Base-by-base conservation (phyloP, 1,140 invertebrate genomes). In the Xylocopa sonorina region DNA sequence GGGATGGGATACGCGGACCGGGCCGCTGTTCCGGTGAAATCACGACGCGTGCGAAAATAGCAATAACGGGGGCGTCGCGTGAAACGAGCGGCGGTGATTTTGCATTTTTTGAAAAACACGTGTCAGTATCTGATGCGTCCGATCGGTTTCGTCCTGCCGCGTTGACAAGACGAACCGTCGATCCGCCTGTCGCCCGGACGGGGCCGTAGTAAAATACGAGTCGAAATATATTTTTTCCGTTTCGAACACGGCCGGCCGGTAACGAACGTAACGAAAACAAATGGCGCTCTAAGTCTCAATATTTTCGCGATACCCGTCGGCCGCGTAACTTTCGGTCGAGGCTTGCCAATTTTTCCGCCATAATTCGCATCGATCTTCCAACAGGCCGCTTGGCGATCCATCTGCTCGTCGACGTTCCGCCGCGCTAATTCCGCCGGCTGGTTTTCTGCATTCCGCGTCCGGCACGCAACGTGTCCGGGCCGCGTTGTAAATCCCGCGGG, bases 211-310 rank as follows among this genome's bases (percentile, higher is more conserved):
- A 51, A 67, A 51, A 67, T 51, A 51, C 64, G 46, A 14, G 64
- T 32, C 0, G 21, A 67, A 34, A n/a, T n/a, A n/a, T n/a, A n/a
- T n/a, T 16, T 67, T 66, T 32, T 43, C 27, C 16, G 6, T 67
- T 43, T 38, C n/a, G 21, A 67, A 34, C 21, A 34, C 21, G 29
- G 34, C 43, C 29, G 27, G 12, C n/a, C 27, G 12, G 18, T 38
- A 50, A 67, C 29, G 2, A 34, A 67, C 50, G 51, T 67, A 67
- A 67, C 64, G 64, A 67, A 34, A 51, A 68, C 64, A 10, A 68
- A 68, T 68, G 64, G 64, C 29, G 14, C 64, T 34, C 21, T 38
- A 34, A 68, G 43, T 34, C 64, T 24, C 46, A 53, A 34, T 51
- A 51, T 68, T 34, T 24, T 34, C n/a, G 29, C 64, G 46, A 51